phyloP scores from a whole-genome alignment of 2,888 invertebrate species.

The Epistrophe grossulariae region DNA sequence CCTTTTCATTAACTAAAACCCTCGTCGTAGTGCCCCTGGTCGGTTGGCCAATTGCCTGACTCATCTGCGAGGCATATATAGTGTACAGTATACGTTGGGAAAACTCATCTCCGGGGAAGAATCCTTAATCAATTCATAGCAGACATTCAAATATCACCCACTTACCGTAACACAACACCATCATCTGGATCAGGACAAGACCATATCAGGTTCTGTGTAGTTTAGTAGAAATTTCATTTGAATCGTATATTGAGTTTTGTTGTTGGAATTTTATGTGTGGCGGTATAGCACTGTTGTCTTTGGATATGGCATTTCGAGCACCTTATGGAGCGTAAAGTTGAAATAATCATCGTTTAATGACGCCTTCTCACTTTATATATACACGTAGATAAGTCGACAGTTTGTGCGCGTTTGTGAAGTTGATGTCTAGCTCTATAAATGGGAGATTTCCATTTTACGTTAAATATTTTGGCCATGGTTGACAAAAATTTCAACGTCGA shows the following conservation, averaged over 20 bases:
- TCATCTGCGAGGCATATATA: slow-evolving; percentile 29
- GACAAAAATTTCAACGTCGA: not conserved
- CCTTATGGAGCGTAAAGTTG: slow-evolving; percentile 39
- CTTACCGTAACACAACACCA: slow-evolving; percentile 14
- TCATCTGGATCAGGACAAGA: not conserved
- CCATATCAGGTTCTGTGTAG: not conserved
- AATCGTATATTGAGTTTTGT: slow-evolving; percentile 13
- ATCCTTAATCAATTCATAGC: slow-evolving; percentile 44
- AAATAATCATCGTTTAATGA: slow-evolving; percentile 47
- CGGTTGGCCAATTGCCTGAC: slow-evolving; percentile 43
- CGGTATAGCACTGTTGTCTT: slow-evolving; percentile 22
- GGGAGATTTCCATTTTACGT: not conserved
- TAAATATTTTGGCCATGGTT: not conserved
- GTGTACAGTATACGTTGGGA: not conserved
- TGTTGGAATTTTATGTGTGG: slow-evolving; percentile 22
- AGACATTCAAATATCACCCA: slow-evolving; percentile 58
- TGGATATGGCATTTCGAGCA: slow-evolving; percentile 41
- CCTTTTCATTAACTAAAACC: slow-evolving; percentile 50
- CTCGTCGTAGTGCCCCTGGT: not conserved
- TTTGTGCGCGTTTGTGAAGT: not conserved
- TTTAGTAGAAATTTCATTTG: slow-evolving; percentile 4
- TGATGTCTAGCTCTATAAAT: not conserved
- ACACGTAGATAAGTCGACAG: not conserved
- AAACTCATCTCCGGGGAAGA: slow-evolving; percentile 11
- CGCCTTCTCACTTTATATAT: slow-evolving; percentile 1